Percentiles rank a stretch among this genome's conserved stretches.
Conservation (phyloP, 2,888 invertebrate genomes). For the Pristionchus mayeri region DNA sequence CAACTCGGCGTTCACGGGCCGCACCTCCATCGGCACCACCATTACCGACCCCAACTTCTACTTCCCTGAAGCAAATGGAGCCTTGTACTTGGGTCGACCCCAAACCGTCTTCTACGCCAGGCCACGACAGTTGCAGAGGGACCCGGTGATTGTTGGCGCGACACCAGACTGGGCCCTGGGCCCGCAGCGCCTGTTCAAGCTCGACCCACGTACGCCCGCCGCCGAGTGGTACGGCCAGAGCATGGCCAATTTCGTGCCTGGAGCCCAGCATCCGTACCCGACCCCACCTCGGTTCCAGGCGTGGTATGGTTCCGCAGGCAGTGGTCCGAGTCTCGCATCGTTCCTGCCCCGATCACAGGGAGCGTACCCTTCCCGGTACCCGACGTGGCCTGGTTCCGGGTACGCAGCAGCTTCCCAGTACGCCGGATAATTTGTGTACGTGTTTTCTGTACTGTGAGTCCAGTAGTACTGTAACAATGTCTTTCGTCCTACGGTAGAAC, state of each 20-base stretch:
- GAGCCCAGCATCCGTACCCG: background rate
- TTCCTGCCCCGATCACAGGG: no score
- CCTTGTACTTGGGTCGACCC: constrained; percentile 2
- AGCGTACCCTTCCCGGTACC: background rate
- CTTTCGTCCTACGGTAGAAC: no score
- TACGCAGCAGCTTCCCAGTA: no score
- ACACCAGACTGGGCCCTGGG: background rate
- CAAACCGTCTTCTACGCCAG: constrained; percentile 33
- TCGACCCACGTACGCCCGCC: background rate
- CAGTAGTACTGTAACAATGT: background rate
- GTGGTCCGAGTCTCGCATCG: no score
- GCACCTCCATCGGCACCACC: background rate
- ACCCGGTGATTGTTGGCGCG: background rate
- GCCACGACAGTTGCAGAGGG: background rate
- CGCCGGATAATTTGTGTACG: background rate
- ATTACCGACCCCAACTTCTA: constrained; percentile 12
- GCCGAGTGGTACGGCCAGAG: constrained; percentile 21
- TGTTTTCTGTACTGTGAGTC: background rate
- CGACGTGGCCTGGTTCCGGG: background rate
- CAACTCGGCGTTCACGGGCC: background rate
- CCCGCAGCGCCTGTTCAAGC: constrained; percentile 3
- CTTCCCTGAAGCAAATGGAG: background rate
- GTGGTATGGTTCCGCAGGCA: no score
- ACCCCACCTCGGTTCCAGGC: no score
- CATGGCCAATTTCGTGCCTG: background rate